Percentiles rank a stretch among this genome's conserved stretches.
Conservation (phyloP, 2,113 vertebrate species). For the Colius striatus region DNA sequence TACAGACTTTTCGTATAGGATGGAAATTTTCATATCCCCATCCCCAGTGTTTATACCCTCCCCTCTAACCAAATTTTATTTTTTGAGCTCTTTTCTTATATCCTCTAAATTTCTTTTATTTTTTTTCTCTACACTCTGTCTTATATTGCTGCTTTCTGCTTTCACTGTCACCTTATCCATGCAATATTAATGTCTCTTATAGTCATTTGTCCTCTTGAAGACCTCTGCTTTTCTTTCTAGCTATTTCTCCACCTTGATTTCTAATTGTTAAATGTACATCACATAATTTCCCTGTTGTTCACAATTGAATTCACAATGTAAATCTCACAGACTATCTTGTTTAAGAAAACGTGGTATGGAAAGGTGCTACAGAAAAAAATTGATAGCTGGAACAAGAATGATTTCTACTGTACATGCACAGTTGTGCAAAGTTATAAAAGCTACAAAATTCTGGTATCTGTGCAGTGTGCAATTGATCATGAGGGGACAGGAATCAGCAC, state of each 20-base stretch:
- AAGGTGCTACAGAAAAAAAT: not conserved
- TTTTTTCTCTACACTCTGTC: not conserved
- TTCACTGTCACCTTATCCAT: not conserved
- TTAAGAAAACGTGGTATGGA: not conserved
- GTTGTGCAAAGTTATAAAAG: not conserved
- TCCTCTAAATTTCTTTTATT: not conserved
- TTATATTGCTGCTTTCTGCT: not conserved
- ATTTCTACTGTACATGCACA: not conserved
- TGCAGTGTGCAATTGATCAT: not conserved
- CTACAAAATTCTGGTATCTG: not conserved
- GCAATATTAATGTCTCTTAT: not conserved
- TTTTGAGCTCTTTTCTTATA: not conserved
- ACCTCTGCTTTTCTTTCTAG: not conserved
- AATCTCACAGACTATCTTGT: not conserved
- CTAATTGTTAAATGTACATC: not conserved
- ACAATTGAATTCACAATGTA: not conserved
- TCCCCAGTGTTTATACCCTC: not conserved
- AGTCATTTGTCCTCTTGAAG: not conserved
- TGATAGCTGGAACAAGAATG: not conserved
- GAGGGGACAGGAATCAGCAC: not conserved
- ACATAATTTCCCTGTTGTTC: not conserved
- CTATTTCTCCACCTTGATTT: not conserved
- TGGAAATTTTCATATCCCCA: not conserved
- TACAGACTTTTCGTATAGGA: not conserved
- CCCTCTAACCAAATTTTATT: not conserved